Evolutionary conservation across 1,140 invertebrate species (phyloP), one percentile per base, ranked within the genome.

Genomic region (Hetaerina americana): DNA sequence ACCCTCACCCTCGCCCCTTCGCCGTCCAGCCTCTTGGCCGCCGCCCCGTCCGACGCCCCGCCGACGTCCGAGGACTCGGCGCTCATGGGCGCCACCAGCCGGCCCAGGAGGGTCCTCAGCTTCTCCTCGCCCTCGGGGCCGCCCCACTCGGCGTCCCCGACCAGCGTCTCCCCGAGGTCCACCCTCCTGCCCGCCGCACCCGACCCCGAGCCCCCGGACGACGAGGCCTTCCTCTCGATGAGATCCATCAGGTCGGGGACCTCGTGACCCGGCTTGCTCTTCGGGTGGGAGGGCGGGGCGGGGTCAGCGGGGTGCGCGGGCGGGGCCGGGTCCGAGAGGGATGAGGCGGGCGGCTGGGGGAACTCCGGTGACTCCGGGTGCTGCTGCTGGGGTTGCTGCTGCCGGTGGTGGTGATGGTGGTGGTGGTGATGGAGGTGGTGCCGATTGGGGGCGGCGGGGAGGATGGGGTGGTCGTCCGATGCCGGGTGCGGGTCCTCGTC

Each of bases 11-110:
- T 15, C n/a, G 25, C 67, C 12, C 12, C 49, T 25, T 26, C 81
- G 0, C 80, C 72, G 27, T 83, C 81, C 0, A 83, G 29, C 3
- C 82, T 80, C 70, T 81, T 76, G 0, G 81, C 82, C 31, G 82
- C 81, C 76, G 82, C 80, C 0, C 81, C 80, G 25, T 80, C 81
- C 3, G 68, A 15, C 73, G 75, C 5, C 77, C 73, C n/a, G 74
- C 73, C 10, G 71, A 71, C 5, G 78, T 78, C 25, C 25, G n/a
- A 67, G 79, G 77, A 25, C 79, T 77, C 18, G 76, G 76, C 26
- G 78, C 75, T n/a, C 68, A 68, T 25, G 76, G 77, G 24, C 70
- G 70, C 0, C 74, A 1, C 10, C 1, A 57, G 40, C 2, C 40
- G 40, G 15, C 40, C 40, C 10, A 57, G 40, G 22, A 57, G 40